Evolutionary conservation across 2,113 vertebrate genomes (phyloP), one percentile per base, ranked within the genome.

Genomic region (Gadus chalcogrammus): DNA sequence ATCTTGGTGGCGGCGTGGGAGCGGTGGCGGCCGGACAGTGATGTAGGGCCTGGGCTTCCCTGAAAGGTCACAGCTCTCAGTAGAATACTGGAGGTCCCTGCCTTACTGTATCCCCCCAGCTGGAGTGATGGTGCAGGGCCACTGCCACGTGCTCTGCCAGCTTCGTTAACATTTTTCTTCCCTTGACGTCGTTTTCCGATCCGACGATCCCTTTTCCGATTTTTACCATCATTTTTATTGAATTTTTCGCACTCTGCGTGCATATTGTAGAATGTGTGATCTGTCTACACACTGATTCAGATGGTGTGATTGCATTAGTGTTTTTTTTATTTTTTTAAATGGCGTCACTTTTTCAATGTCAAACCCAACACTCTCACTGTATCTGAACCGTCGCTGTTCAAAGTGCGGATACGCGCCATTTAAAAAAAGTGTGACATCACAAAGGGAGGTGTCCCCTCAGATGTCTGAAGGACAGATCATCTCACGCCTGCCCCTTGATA

Each of bases 11-110:
- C 84, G 75, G 73, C 77, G 76, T 76, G 73, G 86, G 82, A 85
- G 85, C 71, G 63, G 78, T 82, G 79, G 60, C n/a, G 80, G 72
- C 68, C 78, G 84, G 88, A 91, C 88, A 91, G 81, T 92, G 91
- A 92, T 91, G 81, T 86, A 91, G 89, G 88, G 77, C 58, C 72
- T 61, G 35, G 71, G 81, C 79, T 78, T 78, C 71, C 71, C 55
- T 70, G 78, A 91, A 91, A 91, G 90, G 90, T 92, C 90, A 88
- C 65, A 82, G 79, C 83, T 88, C 85, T 82, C 82, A 84, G 80
- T 87, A 79, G 77, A 76, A 76, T 73, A 64, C 71, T 16, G 55
- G 75, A 73, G 82, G 91, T 89, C 87, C 91, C 42, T 83, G 84
- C 87, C 84, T 68, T 77, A 79, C 75, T 74, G 77, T 74, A 77